These are phyloP conservation scores for Pomatorhinus ruficollis DNA, from an alignment of 2,113 vertebrate species.

Conservation along the genomic window DNA sequence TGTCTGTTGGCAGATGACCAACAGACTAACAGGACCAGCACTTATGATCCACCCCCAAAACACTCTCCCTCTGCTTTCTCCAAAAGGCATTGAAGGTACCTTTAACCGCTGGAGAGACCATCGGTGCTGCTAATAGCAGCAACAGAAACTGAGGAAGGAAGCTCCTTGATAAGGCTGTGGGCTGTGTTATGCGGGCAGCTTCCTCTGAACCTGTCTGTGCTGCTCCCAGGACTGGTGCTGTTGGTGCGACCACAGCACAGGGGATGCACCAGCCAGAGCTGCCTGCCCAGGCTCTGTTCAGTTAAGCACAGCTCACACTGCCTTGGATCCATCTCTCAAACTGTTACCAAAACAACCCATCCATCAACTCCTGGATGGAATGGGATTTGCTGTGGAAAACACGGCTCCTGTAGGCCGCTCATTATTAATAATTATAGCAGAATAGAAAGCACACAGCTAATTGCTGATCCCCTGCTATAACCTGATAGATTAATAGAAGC, in stretches of 20 bases:
- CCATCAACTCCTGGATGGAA: not conserved
- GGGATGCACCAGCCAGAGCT: not conserved
- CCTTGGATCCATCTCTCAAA: not conserved
- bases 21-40: not conserved
- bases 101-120: not conserved
- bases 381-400: not conserved
- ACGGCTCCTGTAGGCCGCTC: not conserved
- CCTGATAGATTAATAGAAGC: slow-evolving; percentile 27
- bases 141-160: not conserved
- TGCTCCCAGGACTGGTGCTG: not conserved
- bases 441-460: not conserved
- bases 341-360: not conserved
- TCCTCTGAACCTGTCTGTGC: not conserved
- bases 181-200: not conserved
- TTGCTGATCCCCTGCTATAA: slow-evolving; percentile 10
- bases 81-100: not conserved
- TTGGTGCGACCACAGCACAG: fast-evolving
- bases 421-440: slow-evolving; percentile 19
- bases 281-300: not conserved
- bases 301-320: not conserved
- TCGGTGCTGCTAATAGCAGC: not conserved
- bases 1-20: not conserved
- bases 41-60: not conserved
- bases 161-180: too few relatives aligned
- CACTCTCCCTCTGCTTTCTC: fast-evolving